Evolutionary conservation across 2,113 vertebrate species (phyloP).

Genomic region (Elephantulus edwardii): DNA sequence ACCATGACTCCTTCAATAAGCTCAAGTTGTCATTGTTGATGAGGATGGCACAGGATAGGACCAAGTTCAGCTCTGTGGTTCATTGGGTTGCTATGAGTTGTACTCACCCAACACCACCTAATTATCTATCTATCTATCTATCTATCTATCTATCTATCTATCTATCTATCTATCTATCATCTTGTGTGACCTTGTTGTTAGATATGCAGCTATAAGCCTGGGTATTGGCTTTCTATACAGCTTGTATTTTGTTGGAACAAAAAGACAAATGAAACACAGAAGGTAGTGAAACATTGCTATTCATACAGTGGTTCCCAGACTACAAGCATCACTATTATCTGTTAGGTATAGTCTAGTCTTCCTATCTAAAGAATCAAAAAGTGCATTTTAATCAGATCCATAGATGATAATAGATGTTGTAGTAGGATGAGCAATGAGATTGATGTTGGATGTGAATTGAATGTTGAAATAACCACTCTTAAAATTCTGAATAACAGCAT

Average conservation of each 20-base stretch:
- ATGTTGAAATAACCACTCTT: neutral
- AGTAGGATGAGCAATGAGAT: neutral
- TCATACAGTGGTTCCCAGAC: neutral
- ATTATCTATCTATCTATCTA: neutral
- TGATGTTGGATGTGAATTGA: neutral
- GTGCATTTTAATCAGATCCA: conserved; percentile 6
- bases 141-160: neutral
- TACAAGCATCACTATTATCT: neutral
- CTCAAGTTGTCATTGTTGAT: no score
- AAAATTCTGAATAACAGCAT: neutral
- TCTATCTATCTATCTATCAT: neutral
- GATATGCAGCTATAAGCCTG: neutral
- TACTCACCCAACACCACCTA: no score
- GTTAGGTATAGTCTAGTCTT: neutral
- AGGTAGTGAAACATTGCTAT: neutral
- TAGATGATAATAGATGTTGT: neutral
- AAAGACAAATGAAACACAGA: neutral
- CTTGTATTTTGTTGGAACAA: neutral
- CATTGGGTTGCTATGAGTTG: no score
- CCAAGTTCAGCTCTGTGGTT: no score
- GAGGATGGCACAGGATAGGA: no score
- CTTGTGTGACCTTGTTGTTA: neutral
- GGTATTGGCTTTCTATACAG: neutral
- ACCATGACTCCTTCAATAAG: no score
- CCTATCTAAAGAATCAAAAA: neutral